Evolutionary conservation across 1,140 invertebrate genomes (phyloP), one percentile per base, ranked within the genome.

Genomic region (Fopius arisanus): DNA sequence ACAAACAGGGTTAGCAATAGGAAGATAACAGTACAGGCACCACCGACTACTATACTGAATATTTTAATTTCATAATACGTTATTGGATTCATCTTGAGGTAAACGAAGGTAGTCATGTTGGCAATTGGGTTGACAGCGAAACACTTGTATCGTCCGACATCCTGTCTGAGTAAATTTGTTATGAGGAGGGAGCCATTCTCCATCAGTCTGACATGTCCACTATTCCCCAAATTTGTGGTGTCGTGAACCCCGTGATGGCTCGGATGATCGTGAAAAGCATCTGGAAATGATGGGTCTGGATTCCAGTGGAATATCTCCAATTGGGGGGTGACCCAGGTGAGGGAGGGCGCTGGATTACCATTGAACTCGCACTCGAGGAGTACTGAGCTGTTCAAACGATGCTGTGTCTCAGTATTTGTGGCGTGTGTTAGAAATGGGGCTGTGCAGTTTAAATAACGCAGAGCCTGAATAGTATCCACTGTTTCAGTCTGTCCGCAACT

Each of bases 81-180:
- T 79, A 94, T 91, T 3, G 94, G 94, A 86, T 96, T 94, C 83
- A 96, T 93, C 75, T 92, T 93, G 9, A 96, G 87, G 28, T 92
- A 90, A 21, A 96, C 90, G 79, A 91, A 91, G 7, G 90, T 89
- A 5, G 93, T 94, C 3, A 91, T 86, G 83, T 96, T 97, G 33
- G 93, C 92, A 63, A 94, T 90, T 10, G 94, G 91, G 87, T 97
- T 97, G 71, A 92, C 92, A 14, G 95, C 96, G 79, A 93, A 92
- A 83, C 97, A 98, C 41, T 92, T 91, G 86, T 97, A 98, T 41
- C 92, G 88, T n/a, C 97, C 97, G 76, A 94, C 93, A 86, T 97
- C 96, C 72, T 91, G 89, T 71, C 95, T 90, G 0, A 90, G 84
- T 19, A 95, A 86, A 67, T 91, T 89, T 28, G 89, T 85, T 33